phyloP scores from a whole-genome alignment of 2,113 vertebrate species.

The Sakesphorus luctuosus region DNA sequence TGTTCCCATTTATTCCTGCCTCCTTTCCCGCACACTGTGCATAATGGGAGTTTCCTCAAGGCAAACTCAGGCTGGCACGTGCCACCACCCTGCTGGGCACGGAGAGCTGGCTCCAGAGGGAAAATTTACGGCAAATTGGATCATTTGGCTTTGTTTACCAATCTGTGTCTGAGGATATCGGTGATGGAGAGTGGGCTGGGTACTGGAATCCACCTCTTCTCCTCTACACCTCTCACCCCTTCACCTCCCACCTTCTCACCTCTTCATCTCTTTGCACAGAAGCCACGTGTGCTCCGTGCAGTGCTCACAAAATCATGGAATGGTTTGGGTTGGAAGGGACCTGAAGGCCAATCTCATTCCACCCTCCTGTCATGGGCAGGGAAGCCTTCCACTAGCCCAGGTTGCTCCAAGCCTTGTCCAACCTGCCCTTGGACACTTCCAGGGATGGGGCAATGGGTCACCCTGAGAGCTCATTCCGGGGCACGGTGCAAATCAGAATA shows the following conservation, averaged over 20 bases:
- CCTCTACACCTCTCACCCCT: neutral
- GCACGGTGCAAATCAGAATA: fast-evolving
- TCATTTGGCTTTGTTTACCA: neutral
- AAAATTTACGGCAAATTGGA: fast-evolving
- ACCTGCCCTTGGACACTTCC: fast-evolving
- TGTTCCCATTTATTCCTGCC: neutral
- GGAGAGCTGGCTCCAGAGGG: neutral
- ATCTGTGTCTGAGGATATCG: fast-evolving
- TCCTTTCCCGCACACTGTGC: fast-evolving
- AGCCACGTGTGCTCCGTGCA: neutral
- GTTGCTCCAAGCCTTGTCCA: neutral
- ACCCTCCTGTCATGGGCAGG: neutral
- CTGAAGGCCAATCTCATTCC: neutral
- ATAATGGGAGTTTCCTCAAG: fast-evolving
- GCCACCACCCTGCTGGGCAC: fast-evolving
- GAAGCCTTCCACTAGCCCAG: neutral
- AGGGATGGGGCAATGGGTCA: neutral
- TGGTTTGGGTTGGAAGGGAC: neutral
- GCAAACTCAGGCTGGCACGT: fast-evolving
- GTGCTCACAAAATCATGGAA: neutral
- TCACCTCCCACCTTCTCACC: neutral
- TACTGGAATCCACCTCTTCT: neutral
- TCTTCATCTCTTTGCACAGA: neutral
- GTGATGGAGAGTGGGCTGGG: neutral
- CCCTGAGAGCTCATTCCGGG: fast-evolving